Percentiles rank a stretch among this genome's conserved stretches.
These are phyloP conservation scores for Pachyrhynchus sulphureomaculatus DNA, from an alignment of 1,140 invertebrate genomes.

Conservation along the genomic window DNA sequence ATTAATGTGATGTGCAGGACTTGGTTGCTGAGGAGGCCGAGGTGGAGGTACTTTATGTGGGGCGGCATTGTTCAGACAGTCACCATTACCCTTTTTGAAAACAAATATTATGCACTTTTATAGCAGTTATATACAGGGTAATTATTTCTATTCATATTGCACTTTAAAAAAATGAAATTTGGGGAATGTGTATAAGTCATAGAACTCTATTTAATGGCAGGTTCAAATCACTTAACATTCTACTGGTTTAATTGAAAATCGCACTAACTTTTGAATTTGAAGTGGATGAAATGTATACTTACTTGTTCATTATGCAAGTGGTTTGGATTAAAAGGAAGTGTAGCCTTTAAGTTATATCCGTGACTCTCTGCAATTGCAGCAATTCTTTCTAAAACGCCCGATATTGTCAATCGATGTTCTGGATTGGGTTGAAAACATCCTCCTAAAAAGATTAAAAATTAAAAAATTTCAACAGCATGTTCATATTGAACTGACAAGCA, in stretches of 20 bases:
- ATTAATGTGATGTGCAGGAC: constrained; percentile 35
- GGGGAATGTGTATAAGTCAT: neutral
- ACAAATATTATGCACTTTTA: neutral
- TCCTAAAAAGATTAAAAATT: too few relatives aligned
- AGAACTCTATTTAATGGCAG: too few relatives aligned
- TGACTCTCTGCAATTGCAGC: constrained; percentile 84
- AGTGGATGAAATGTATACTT: too few relatives aligned
- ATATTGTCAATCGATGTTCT: constrained; percentile 71
- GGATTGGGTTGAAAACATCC: constrained; percentile 85
- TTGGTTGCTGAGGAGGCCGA: constrained; percentile 40
- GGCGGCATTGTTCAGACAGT: constrained; percentile 9
- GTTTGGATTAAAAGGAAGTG: constrained; percentile 52
- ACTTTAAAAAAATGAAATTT: neutral
- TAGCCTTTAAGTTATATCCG: constrained; percentile 74
- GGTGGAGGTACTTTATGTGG: constrained; percentile 44
- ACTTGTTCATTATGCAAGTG: constrained; percentile 11
- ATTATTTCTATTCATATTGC: constrained; percentile 59
- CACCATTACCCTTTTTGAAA: constrained; percentile 14
- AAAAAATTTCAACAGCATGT: too few relatives aligned
- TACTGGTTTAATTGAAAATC: too few relatives aligned
- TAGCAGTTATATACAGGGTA: constrained; percentile 34
- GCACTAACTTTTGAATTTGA: too few relatives aligned
- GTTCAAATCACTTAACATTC: too few relatives aligned
- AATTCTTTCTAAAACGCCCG: constrained; percentile 77
- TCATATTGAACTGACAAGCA: too few relatives aligned